Evolutionary conservation across 1,140 invertebrate species (phyloP), one percentile per base, ranked within the genome.

Genomic region (Pygmarrhopalites habei): DNA sequence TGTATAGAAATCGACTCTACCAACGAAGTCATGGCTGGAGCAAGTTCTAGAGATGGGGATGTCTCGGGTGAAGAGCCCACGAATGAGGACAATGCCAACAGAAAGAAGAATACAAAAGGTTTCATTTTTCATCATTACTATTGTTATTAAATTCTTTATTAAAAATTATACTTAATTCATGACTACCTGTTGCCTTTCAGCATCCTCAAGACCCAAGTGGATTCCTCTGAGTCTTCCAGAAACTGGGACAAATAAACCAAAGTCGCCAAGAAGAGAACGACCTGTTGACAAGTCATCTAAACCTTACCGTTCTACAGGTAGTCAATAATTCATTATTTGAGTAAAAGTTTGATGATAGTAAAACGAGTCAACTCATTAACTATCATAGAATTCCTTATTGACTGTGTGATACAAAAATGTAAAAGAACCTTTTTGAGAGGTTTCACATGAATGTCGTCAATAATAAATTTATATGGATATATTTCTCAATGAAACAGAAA

Each of bases 131-230:
- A 7, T 35, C 15, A 7, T 35, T 7, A 7, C 32, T 35, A 15
- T 35, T 15, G 5, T 35, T 35, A 7, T 35, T 35, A 7, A 5
- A 35, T 35, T 35, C 15, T 7, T 35, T 35, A n/a, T 35, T 35
- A 35, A 35, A 35, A 35, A 35, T 35, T 35, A 35, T 35, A 7
- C 5, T 35, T 5, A 35, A 5, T 35, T 35, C 5, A 35, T 35
- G 32, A 35, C 15, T 35, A 35, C 21, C 19, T 46, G 10, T 17
- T 21, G 21, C 15, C 25, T 25, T 51, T 21, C 19, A 64, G 62
- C 55, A 28, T 19, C 35, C 21, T n/a, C n/a, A n/a, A 60, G 59
- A 32, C 62, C 64, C 56, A 68, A 68, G 43, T 68, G 67, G 67
- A 46, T 68, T 44, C 67, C 67, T 26, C 47, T 68, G n/a, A 57